Conservation (phyloP, 2,888 invertebrate genomes). For the Epistrophe eligans region DNA sequence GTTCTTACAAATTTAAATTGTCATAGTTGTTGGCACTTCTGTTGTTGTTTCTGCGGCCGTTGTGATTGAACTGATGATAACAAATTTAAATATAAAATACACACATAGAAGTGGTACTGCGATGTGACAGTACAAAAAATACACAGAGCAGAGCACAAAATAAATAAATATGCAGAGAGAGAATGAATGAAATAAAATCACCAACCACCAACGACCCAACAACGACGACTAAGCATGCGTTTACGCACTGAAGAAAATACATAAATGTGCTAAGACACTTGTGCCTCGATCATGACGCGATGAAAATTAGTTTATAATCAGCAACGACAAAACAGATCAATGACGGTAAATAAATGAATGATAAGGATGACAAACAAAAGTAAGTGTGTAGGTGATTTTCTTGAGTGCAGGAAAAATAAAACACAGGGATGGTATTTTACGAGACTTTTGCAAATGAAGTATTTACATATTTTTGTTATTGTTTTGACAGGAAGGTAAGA, state of each 20-base stretch:
- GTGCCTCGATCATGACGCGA: constrained; percentile 53
- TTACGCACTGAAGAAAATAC: constrained; percentile 7
- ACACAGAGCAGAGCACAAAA: background rate
- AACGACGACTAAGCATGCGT: constrained; percentile 1
- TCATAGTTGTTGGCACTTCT: constrained; percentile 25
- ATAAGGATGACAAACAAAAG: constrained; percentile 39
- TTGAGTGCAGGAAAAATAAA: background rate
- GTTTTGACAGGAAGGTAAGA: background rate
- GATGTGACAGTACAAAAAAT: background rate
- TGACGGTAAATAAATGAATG: background rate
- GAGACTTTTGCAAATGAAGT: background rate
- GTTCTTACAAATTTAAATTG: constrained; percentile 36
- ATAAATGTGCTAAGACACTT: constrained; percentile 29
- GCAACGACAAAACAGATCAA: constrained; percentile 11
- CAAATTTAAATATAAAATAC: constrained; percentile 56
- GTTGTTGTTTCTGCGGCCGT: constrained; percentile 25
- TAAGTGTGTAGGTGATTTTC: background rate
- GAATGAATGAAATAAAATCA: background rate
- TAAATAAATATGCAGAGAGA: background rate
- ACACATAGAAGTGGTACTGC: background rate
- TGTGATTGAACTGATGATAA: constrained; percentile 61
- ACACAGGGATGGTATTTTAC: constrained; percentile 59
- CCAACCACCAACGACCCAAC: too few species aligned
- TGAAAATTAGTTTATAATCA: constrained; percentile 2
- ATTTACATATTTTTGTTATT: background rate